phyloP scores from a whole-genome alignment of 1,140 invertebrate species.

The Dryas iulia region DNA sequence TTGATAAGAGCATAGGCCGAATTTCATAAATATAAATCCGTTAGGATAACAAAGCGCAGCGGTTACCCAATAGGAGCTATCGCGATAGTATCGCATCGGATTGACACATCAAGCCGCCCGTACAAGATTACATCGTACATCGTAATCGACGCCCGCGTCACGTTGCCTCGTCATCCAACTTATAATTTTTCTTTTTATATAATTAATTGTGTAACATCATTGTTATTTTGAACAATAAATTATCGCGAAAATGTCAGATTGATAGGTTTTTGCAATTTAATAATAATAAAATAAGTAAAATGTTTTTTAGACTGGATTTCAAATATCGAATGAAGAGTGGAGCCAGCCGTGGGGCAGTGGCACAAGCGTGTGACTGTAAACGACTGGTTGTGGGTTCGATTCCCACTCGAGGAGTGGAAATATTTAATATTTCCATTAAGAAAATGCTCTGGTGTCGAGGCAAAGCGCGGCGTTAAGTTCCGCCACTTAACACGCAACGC shows the following conservation, averaged over 20 bases:
- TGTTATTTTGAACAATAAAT: not conserved
- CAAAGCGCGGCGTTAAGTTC: no score
- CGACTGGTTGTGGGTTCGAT: no score
- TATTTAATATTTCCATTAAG: no score
- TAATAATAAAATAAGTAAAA: not conserved
- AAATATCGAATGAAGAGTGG: no score
- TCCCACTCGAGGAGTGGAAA: no score
- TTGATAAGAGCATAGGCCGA: slow-evolving; percentile 31
- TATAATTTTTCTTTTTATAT: slow-evolving; percentile 37
- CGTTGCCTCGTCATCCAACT: slow-evolving; percentile 46
- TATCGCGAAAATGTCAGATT: not conserved
- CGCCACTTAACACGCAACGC: no score
- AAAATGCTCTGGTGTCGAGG: no score
- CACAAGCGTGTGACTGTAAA: no score
- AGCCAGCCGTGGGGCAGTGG: no score
- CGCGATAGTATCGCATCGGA: slow-evolving; percentile 62
- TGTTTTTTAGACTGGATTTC: no score
- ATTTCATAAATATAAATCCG: slow-evolving; percentile 49
- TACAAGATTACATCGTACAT: slow-evolving; percentile 63
- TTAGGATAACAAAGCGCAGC: slow-evolving; percentile 70
- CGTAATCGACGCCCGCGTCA: slow-evolving; percentile 64
- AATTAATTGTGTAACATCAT: slow-evolving; percentile 3
- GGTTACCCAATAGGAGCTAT: slow-evolving; percentile 72
- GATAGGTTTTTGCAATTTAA: not conserved
- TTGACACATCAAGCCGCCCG: slow-evolving; percentile 73